A percentile compares a stretch with the other conserved stretches of the same genome.
These are phyloP conservation scores for Enteromius unitaeniatus DNA, from an alignment of 2,797 vertebrate species.

Conservation along the genomic window DNA sequence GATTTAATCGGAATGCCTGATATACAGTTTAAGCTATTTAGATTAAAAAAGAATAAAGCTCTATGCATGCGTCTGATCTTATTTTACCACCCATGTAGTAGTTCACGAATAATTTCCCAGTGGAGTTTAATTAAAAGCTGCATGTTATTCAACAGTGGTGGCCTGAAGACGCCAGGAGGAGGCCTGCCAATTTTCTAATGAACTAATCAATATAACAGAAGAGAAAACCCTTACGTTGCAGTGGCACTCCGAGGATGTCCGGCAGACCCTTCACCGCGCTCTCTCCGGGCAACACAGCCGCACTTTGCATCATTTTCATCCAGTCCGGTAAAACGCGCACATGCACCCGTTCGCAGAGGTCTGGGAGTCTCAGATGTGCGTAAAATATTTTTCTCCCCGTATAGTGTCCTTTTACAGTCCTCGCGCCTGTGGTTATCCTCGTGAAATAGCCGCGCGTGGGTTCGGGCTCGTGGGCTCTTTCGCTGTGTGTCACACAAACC, in stretches of 20 bases:
- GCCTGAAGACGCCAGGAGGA: conserved; percentile 54
- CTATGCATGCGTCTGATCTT: not conserved
- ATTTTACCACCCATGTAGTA: conserved; percentile 2
- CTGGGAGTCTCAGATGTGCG: conserved; percentile 47
- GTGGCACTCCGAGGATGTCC: conserved; percentile 95
- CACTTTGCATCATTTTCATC: conserved; percentile 96
- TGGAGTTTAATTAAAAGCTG: conserved; percentile 53
- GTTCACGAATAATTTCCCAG: conserved; percentile 27
- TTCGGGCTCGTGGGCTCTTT: conserved; percentile 71
- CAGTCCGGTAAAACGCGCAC: conserved; percentile 73
- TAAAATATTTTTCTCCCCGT: conserved; percentile 61
- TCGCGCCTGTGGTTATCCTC: conserved; percentile 66
- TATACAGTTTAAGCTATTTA: not conserved
- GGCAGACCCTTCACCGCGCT: conserved; percentile 95
- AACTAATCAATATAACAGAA: conserved; percentile 67
- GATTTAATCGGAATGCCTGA: not conserved
- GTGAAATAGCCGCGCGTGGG: conserved; percentile 60
- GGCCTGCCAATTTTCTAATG: conserved; percentile 65
- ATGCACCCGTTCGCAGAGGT: conserved; percentile 74
- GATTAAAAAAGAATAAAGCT: not conserved
- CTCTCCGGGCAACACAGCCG: conserved; percentile 90
- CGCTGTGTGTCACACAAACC: conserved; percentile 81
- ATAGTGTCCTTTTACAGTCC: conserved; percentile 70
- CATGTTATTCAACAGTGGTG: conserved; percentile 48
- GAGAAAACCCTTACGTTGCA: conserved; percentile 91